Base-by-base conservation (phyloP, 2,797 vertebrate genomes). In the Somateria mollissima region DNA sequence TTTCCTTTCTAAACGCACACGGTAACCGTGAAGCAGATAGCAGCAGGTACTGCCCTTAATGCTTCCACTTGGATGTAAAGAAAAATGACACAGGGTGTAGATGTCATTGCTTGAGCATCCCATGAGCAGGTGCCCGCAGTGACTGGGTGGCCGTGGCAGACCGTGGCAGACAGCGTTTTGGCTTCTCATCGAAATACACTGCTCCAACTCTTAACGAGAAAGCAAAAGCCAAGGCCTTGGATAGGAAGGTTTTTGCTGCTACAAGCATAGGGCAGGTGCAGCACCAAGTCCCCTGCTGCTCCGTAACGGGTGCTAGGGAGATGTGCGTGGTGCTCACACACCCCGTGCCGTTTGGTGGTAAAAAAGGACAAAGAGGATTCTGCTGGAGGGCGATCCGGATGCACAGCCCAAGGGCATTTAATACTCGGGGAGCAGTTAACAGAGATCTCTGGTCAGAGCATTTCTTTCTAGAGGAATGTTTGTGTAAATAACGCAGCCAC, bases 351-450 rank as follows among this genome's bases (percentile, higher is more conserved):
- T 30, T 58, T 60, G 25, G 13, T 30, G 51, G 10, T 58, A 34
- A 53, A 54, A 60, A 64, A 45, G 20, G n/a, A n/a, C n/a, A n/a
- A n/a, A n/a, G 43, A 16, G n/a, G 20, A 22, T 53, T 39, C 22
- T 12, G 8, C 53, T 13, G 28, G 16, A 70, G 32, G 19, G 47
- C 1, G 0, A 17, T 15, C 18, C 1, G 0, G 21, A 13, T 37
- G 47, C 20, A 9, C 4, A 3, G 37, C 36, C 67, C 51, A 6
- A 17, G 66, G n/a, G 25, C 16, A 9, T 37, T 69, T 60, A 24
- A 28, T 28, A n/a, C 21, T 34, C 6, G 5, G 70, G 70, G 37
- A 75, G 34, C 34, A 81, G 37, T 54, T 60, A 43, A 13, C 6
- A 19, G 56, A 37, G 54, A 11, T 32, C 43, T 32, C n/a, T 66